Evolutionary conservation across 2,113 vertebrate genomes (phyloP), one percentile per base, ranked within the genome.

Genomic region (Campylomormyrus tamandua): DNA sequence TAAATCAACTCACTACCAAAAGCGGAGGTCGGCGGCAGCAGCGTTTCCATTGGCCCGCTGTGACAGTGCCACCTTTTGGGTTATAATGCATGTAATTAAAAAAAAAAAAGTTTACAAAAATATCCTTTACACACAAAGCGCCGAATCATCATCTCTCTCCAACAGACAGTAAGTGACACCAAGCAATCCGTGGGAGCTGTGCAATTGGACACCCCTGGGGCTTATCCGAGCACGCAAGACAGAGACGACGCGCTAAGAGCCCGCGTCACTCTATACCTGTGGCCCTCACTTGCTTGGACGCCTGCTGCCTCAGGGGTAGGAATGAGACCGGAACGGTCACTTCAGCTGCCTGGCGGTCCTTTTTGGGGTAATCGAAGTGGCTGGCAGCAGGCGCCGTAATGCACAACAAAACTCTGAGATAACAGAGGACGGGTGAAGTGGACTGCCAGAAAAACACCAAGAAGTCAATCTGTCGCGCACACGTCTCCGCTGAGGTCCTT

Each of bases 171-270:
- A 94, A 95, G 92, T 93, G 95, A 96, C 92, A 95, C 94, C 95
- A 19, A 94, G 91, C 93, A 93, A 96, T 96, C 94, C 92, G 70
- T 94, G 95, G 92, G 94, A 92, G 94, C 93, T 93, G 92, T 93
- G 94, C 95, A 96, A 96, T 95, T 95, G 92, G 95, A 96, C 93
- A 91, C 89, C 92, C 93, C 90, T 91, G 49, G 90, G 93, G 93
- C 95, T 95, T 95, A 95, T 96, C 94, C 94, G 93, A 95, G 92
- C 93, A 92, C 92, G 93, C 90, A 85, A 53, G 92, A 92, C 90
- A 91, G 91, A 93, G 87, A 88, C 87, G 31, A 91, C 83, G 91
- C 87, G 89, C 27, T 48, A 91, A 92, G 89, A 89, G 48, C 77
- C 91, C 52, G 89, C 52, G 91, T 83, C 89, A 90, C 87, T 90